These are phyloP conservation scores for Naso thynnoides DNA, from an alignment of 2,797 vertebrate genomes.

Conservation along the genomic window DNA sequence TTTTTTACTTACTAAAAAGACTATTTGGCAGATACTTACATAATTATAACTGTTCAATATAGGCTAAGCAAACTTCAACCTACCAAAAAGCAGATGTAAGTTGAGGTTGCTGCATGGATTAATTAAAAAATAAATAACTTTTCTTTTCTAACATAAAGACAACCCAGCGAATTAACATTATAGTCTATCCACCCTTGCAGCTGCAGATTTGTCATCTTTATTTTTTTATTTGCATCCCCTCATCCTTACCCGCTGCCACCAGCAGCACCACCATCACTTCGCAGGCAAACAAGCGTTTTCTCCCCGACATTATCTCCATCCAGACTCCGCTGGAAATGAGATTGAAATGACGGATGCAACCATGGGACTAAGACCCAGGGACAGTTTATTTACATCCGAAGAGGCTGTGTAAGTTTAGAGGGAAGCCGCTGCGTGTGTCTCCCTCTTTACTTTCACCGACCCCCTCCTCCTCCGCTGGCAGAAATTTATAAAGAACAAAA, in stretches of 20 bases:
- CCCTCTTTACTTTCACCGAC: constrained; percentile 82
- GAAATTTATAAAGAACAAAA: constrained; percentile 90
- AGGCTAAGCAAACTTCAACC: constrained; percentile 22
- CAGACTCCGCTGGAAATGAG: constrained; percentile 79
- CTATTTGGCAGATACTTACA: not conserved
- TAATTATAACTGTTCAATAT: constrained; percentile 19
- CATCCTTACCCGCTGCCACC: constrained; percentile 69
- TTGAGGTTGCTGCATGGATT: constrained; percentile 9
- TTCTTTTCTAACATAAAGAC: not conserved
- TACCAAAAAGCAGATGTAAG: constrained; percentile 5
- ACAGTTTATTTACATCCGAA: constrained; percentile 72
- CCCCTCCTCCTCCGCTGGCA: constrained; percentile 86
- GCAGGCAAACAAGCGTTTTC: constrained; percentile 75
- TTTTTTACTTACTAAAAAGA: not conserved
- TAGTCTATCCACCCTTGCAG: constrained; percentile 15
- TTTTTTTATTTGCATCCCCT: constrained; percentile 55
- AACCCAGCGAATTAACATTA: not conserved
- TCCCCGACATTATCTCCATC: constrained; percentile 82
- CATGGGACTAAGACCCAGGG: constrained; percentile 70
- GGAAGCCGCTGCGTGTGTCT: constrained; percentile 81
- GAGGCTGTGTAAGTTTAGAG: constrained; percentile 80
- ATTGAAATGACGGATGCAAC: constrained; percentile 80
- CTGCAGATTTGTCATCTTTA: constrained; percentile 45
- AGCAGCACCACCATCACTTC: constrained; percentile 77
- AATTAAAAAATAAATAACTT: constrained; percentile 4